Evolutionary conservation across 2,797 vertebrate species (phyloP), one percentile per base, ranked within the genome.

Genomic region (Nyctibius grandis): DNA sequence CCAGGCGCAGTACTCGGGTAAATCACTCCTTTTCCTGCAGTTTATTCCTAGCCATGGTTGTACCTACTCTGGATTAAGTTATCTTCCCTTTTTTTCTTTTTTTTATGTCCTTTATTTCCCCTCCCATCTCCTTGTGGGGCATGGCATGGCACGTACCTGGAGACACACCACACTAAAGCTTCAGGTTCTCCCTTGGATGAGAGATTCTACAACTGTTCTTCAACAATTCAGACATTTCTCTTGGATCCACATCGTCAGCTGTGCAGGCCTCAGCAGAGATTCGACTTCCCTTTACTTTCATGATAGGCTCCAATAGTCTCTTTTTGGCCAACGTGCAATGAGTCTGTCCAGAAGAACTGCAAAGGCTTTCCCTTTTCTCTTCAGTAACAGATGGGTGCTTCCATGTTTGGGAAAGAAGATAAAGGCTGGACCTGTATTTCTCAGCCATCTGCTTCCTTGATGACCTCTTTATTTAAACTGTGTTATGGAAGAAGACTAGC

Each of bases 341-440:
- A 50, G 16, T 54, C 61, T 73, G 40, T 81, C 61, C 77, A 89
- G 72, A 85, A 45, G 20, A 80, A 93, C 48, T 67, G 63, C 87
- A 80, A 77, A 83, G 38, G 9, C 38, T 88, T 85, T 79, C 34
- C 40, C 36, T 82, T 74, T 63, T 76, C 34, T 56, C 57, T 70
- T 81, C 57, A n/a, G 53, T 74, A 90, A 78, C 82, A 94, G 85
- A 64, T 78, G 79, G 73, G 11, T 81, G 59, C 69, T 91, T 81
- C 26, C 5, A 0, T 84, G 11, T 88, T 88, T 83, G 57, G 50
- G 73, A 77, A 84, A 33, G 69, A 78, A 89, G 60, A 88, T 68
- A 48, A 75, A 86, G 56, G 31, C 60, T 83, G 68, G 89, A 78
- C 85, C 40, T 84, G 25, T 64, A 57, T 94, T 97, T 95, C 79